Percentiles rank a stretch among this genome's conserved stretches.
Conservation (phyloP, 1,140 invertebrate species). For the Rhyacophila brunnea region DNA sequence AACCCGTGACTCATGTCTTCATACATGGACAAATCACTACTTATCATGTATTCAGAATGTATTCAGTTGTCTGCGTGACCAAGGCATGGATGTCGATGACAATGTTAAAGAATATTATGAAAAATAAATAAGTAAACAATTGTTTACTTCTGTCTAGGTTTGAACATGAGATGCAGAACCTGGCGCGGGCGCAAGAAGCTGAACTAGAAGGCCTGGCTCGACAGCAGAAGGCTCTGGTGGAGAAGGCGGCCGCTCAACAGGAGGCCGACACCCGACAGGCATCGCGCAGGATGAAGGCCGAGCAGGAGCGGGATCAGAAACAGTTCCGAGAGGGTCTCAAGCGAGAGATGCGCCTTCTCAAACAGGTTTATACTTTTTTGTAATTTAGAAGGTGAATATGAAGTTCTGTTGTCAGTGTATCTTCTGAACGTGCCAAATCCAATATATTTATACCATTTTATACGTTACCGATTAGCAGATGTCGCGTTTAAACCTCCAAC, state of each 20-base stretch:
- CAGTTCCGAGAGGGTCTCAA: constrained; percentile 91
- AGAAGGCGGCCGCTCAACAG: constrained; percentile 89
- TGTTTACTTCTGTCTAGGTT: constrained; percentile 60
- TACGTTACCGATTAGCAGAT: no score
- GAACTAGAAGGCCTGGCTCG: constrained; percentile 86
- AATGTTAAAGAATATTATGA: no score
- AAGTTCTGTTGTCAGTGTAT: no score
- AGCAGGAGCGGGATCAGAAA: constrained; percentile 93
- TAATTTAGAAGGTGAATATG: no score
- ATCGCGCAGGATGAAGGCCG: constrained; percentile 80
- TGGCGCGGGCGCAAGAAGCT: constrained; percentile 84
- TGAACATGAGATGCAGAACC: constrained; percentile 73
- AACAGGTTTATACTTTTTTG: constrained; percentile 69
- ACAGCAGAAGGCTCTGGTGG: constrained; percentile 88
- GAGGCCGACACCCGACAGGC: constrained; percentile 83
- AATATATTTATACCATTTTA: no score
- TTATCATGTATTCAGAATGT: no score
- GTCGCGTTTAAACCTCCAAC: no score
- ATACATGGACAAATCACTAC: no score
- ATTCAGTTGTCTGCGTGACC: no score
- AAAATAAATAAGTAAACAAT: background rate
- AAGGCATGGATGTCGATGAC: no score
- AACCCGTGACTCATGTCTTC: no score
- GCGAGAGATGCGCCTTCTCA: constrained; percentile 87
- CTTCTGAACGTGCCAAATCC: no score